These are phyloP conservation scores for Sarcophaga caerulescens DNA, from an alignment of 2,888 invertebrate species.

Conservation along the genomic window DNA sequence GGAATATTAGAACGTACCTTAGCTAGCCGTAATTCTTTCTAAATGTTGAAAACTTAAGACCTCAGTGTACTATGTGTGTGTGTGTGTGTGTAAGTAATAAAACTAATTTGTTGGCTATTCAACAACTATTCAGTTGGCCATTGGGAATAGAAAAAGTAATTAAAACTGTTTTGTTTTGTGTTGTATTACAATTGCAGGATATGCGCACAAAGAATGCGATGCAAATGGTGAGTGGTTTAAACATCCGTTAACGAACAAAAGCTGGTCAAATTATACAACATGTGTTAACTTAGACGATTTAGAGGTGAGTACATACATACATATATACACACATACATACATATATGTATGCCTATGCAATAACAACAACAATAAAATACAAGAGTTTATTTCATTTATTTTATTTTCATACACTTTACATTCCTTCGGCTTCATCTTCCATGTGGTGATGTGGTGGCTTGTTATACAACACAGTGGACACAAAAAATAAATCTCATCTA, in stretches of 20 bases:
- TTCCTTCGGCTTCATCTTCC: no score
- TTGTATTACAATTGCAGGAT: conserved; percentile 82
- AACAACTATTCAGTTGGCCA: no score
- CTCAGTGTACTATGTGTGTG: no score
- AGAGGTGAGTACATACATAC: conserved; percentile 82
- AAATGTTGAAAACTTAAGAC: no score
- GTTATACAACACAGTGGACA: no score
- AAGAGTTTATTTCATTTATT: neutral
- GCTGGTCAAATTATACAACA: conserved; percentile 96
- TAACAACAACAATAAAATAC: neutral
- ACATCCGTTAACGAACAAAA: conserved; percentile 87
- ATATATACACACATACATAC: neutral
- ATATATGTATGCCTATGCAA: no score
- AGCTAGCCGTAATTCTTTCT: no score
- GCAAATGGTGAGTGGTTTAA: conserved; percentile 91
- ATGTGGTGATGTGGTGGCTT: no score
- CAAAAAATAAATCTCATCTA: conserved; percentile 89
- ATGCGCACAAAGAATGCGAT: conserved; percentile 91
- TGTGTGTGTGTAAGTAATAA: no score
- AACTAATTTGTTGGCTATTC: no score
- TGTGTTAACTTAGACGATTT: conserved; percentile 89
- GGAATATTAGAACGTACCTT: no score
- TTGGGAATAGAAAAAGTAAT: neutral
- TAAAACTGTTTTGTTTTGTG: neutral
- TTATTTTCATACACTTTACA: neutral